These are phyloP conservation scores for Cataglyphis altisquamis DNA, from an alignment of 2,888 invertebrate species.

Conservation along the genomic window DNA sequence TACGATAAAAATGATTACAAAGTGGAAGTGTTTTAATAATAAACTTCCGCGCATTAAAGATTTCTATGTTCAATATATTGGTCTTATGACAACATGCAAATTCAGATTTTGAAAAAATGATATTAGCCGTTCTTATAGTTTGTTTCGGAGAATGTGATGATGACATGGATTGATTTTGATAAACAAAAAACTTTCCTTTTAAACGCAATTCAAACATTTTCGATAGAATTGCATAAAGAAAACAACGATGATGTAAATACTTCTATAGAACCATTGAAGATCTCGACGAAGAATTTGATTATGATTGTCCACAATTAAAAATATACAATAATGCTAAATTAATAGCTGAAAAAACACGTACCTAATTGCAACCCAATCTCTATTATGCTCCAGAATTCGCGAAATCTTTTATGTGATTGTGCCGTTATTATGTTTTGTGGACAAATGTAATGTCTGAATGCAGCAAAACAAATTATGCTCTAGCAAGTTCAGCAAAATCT, in stretches of 20 bases:
- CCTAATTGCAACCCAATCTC: conserved; percentile 9
- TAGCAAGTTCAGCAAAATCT: background rate
- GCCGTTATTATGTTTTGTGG: conserved; percentile 4
- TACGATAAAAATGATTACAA: background rate
- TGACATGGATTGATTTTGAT: background rate
- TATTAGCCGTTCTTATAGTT: conserved; percentile 7
- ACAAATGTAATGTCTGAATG: conserved; percentile 6
- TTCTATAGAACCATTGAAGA: background rate
- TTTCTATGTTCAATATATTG: conserved; percentile 3
- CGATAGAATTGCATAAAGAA: background rate
- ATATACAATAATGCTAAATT: conserved; percentile 17
- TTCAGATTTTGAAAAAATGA: conserved; percentile 26
- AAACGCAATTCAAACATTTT: conserved; percentile 10
- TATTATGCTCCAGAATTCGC: conserved; percentile 16
- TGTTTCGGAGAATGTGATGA: conserved; percentile 19
- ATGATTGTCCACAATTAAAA: background rate
- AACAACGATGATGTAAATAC: background rate
- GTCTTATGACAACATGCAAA: conserved; percentile 13
- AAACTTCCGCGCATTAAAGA: background rate
- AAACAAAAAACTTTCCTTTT: conserved; percentile 18
- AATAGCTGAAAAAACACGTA: background rate
- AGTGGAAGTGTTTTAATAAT: background rate
- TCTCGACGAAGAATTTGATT: background rate
- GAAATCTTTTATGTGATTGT: conserved; percentile 17
- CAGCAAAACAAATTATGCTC: background rate